A percentile compares a stretch with the other conserved stretches of the same genome.
Conservation (phyloP, 2,797 vertebrate genomes). For the Basileuterus tristriatus region DNA sequence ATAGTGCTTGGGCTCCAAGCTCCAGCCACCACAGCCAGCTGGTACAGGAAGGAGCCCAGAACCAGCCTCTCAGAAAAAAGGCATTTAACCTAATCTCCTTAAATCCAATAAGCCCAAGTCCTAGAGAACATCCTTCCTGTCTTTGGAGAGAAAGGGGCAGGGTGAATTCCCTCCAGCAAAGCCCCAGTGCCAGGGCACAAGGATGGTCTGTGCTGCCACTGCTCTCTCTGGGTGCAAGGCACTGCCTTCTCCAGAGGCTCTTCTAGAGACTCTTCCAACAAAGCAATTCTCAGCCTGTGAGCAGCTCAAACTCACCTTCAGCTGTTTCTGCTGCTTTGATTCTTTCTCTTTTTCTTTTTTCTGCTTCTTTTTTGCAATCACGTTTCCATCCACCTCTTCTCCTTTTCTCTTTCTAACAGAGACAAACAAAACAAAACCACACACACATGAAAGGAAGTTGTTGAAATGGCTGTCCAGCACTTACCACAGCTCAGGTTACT, state of each 20-base stretch:
- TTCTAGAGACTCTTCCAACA: neutral
- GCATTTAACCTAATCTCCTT: neutral
- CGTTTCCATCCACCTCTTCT: slow-evolving; percentile 84
- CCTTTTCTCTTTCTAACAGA: slow-evolving; percentile 87
- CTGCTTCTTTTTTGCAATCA: slow-evolving; percentile 84
- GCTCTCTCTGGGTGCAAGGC: neutral
- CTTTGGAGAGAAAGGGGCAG: neutral
- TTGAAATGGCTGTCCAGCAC: neutral
- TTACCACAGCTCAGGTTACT: neutral
- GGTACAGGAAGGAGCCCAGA: neutral
- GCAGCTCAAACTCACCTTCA: slow-evolving; percentile 84
- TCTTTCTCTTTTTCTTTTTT: slow-evolving; percentile 90
- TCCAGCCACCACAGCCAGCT: neutral
- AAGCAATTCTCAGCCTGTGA: neutral
- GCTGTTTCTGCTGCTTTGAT: slow-evolving; percentile 85
- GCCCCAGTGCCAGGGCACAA: neutral
- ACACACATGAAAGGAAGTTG: neutral
- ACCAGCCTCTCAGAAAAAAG: neutral
- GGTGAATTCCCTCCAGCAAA: neutral
- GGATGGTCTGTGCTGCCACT: neutral
- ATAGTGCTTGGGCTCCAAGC: accelerated
- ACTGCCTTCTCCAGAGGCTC: neutral
- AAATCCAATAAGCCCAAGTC: neutral
- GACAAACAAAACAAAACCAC: slow-evolving; percentile 8
- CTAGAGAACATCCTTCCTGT: neutral